Evolutionary conservation across 2,888 invertebrate genomes (phyloP), one percentile per base, ranked within the genome.

Genomic region (Antheraea assamensis): DNA sequence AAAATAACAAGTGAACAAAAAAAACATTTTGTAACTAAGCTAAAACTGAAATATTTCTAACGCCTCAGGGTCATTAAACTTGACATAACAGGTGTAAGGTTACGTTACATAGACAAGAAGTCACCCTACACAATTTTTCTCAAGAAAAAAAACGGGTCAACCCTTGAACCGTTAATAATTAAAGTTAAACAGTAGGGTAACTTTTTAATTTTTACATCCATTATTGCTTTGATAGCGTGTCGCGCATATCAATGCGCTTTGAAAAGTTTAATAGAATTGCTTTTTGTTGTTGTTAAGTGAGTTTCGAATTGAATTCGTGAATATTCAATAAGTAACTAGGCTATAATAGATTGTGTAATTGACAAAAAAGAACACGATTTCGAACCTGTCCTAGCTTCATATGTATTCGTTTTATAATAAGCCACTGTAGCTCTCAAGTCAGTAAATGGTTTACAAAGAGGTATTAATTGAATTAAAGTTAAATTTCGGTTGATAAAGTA

Each of bases 11-110:
- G 13, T 42, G 42, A 13, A 42, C 10, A 2, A 42, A 42, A 42
- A 35, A 42, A 42, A 42, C 42, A 42, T 4, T 42, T 58, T 58
- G 24, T 58, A 58, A 21, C 58, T 58, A 24, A 58, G 17, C 8
- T 30, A 64, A 17, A 64, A 30, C 30, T 64, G 61, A 64, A 64
- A 27, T 30, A n/a, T 68, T 74, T 76, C 75, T 76, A 77, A 77
- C 77, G 76, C 15, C 68, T 35, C 3, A 68, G 68, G 42, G 68
- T 68, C 68, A 68, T 75, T 75, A 76, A 76, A 64, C 78, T 64
- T 30, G 21, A 42, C 49, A 31, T 24, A 74, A 74, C 74, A 74
- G 74, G 74, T 74, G 74, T 66, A 27, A 49, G 58, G 73, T 73
- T 71, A 31, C 49, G 64, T 64, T 73, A 73, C 21, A 71, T 52